Base-by-base conservation (phyloP, 2,113 vertebrate genomes). In the Spizaetus ornatus region DNA sequence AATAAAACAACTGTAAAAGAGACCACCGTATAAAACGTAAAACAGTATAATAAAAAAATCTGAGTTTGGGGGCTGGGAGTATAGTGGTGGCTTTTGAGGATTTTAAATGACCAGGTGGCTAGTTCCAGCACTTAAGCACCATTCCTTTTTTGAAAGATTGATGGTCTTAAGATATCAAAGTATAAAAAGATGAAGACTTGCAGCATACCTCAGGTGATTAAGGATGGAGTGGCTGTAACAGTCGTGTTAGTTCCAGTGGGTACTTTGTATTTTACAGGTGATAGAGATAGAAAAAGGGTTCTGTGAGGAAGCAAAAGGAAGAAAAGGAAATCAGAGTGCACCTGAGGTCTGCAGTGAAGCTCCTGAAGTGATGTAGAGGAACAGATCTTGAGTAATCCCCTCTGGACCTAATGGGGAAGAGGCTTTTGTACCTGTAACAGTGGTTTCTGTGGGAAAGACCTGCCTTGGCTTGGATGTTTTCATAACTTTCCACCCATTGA, bases 231-330 rank as follows among this genome's bases (percentile, higher is more conserved):
- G 52, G 11, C 34, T 86, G 86, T 90, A 72, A 74, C 18, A 59
- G 40, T 50, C 5, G 0, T 78, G 13, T 90, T 86, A 47, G 40
- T 84, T 90, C 56, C 65, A 29, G 6, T 0, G 0, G 8, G 15
- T 78, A 38, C 56, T 89, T 78, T 2, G 1, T 79, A 48, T 63
- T 95, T 91, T 69, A 74, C 31, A 56, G 52, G 42, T 62, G 12
- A 47, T 20, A 25, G 79, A 53, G 26, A 16, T 82, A n/a, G 59
- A 72, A 71, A 77, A 84, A 48, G 15, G 2, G 5, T 59, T 62
- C 72, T 48, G 20, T 70, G 40, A 26, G 29, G 42, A 65, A 86
- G 25, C 10, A 83, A 34, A 81, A 78, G 16, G 32, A 82, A n/a
- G 23, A 40, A 48, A 58, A 32, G 7, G 52, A 79, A 61, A n/a